Evolutionary conservation across 2,113 vertebrate genomes (phyloP).

Genomic region (Serinus canaria): DNA sequence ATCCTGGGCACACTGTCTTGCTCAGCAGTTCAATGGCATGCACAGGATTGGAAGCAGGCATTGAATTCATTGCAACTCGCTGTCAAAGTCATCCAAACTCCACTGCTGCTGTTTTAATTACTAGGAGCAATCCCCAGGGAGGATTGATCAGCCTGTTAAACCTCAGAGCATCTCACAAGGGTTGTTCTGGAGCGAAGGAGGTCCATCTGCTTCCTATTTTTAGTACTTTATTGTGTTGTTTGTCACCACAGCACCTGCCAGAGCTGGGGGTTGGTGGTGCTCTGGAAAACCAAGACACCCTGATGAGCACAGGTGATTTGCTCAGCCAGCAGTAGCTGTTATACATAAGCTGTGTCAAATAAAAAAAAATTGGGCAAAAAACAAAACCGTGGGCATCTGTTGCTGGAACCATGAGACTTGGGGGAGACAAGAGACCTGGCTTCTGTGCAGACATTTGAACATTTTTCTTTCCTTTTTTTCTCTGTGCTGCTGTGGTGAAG

Average conservation of each 20-base stretch:
- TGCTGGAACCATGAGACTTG: not conserved
- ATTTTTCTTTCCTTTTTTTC: not conserved
- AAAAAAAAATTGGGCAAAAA: not conserved
- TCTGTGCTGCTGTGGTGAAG: not conserved
- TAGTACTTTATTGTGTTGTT: not conserved
- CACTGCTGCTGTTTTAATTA: not conserved
- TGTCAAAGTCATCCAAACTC: not conserved
- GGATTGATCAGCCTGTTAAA: not conserved
- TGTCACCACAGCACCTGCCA: not conserved
- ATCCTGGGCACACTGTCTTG: not conserved
- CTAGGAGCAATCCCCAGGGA: fast-evolving
- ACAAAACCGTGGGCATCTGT: not conserved
- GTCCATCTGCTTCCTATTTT: not conserved
- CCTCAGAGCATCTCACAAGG: not conserved
- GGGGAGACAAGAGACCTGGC: not conserved
- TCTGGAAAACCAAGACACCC: not conserved
- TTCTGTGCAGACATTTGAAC: not conserved
- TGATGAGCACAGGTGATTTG: not conserved
- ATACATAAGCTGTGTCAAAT: not conserved
- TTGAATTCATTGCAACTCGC: not conserved
- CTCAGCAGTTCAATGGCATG: not conserved
- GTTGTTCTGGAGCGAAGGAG: not conserved
- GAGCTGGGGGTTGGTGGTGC: not conserved
- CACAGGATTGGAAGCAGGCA: not conserved
- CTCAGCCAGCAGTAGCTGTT: not conserved